Conservation (phyloP, 2,113 vertebrate genomes). For the Myiozetetes cayanensis region DNA sequence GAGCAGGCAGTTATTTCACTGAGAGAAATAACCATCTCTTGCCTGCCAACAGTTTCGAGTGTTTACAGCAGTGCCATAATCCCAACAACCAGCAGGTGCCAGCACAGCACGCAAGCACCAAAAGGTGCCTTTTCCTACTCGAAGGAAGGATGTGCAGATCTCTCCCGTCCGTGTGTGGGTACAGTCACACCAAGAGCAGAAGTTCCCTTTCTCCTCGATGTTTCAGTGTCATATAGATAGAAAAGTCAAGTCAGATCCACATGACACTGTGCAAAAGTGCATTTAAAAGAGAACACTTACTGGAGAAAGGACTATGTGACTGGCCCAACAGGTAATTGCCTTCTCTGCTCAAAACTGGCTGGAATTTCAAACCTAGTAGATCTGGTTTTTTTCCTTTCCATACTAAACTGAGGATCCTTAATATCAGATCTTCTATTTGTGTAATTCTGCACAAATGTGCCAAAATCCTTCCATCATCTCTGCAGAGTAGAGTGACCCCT, state of each 20-base stretch:
- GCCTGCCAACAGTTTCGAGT: neutral
- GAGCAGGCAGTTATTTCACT: neutral
- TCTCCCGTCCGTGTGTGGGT: neutral
- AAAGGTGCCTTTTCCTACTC: neutral
- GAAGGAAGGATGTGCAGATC: neutral
- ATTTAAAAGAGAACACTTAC: neutral
- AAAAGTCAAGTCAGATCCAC: neutral
- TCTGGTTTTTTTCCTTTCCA: neutral
- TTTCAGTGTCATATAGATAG: neutral
- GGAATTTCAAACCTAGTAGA: neutral
- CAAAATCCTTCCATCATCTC: neutral
- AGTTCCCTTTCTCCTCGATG: neutral
- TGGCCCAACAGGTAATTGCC: neutral
- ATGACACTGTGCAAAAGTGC: neutral
- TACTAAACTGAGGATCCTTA: neutral
- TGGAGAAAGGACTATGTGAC: neutral
- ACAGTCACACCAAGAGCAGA: neutral
- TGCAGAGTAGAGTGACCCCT: neutral
- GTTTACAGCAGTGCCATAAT: neutral
- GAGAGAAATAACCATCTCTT: neutral
- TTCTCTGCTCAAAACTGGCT: neutral
- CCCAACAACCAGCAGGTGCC: conserved; percentile 23
- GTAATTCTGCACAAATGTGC: neutral
- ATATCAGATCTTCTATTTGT: neutral
- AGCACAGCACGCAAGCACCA: neutral